Evolutionary conservation across 1,140 invertebrate genomes (phyloP).

Genomic region (Drosophila nebulosa): DNA sequence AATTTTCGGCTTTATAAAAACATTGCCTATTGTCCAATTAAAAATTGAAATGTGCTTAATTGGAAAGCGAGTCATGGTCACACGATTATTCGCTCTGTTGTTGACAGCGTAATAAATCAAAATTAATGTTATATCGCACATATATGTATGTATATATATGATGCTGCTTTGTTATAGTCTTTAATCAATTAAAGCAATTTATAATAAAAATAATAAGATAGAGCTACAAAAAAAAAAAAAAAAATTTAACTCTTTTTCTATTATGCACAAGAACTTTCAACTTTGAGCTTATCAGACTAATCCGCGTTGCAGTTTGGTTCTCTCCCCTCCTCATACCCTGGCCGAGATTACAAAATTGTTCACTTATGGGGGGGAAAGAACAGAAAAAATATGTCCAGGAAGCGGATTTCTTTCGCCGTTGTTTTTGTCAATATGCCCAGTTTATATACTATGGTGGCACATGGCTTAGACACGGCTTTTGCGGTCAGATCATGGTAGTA

Average conservation of each 20-base stretch:
- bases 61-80: neutral
- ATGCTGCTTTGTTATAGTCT: neutral
- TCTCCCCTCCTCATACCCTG: constrained; percentile 25
- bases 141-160: neutral
- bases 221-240: neutral
- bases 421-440: constrained; percentile 31
- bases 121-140: neutral
- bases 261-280: neutral
- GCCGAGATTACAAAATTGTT: constrained; percentile 74
- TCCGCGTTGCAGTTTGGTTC: constrained; percentile 27
- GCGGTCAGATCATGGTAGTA: constrained; percentile 35
- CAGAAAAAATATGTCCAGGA: constrained; percentile 20
- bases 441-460: constrained; percentile 5
- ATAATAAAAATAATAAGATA: constrained; percentile 13
- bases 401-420: constrained; percentile 37
- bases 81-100: neutral
- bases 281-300: constrained; percentile 57
- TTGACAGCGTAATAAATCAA: constrained; percentile 18
- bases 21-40: constrained; percentile 20
- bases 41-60: constrained; percentile 54
- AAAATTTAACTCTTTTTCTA: neutral
- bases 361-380: constrained; percentile 52
- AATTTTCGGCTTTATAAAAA: neutral
- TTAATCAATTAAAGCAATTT: constrained; percentile 59
- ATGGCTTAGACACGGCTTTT: constrained; percentile 64